Evolutionary conservation across 2,888 invertebrate species (phyloP), one percentile per base, ranked within the genome.

Genomic region (Netelia virgata): DNA sequence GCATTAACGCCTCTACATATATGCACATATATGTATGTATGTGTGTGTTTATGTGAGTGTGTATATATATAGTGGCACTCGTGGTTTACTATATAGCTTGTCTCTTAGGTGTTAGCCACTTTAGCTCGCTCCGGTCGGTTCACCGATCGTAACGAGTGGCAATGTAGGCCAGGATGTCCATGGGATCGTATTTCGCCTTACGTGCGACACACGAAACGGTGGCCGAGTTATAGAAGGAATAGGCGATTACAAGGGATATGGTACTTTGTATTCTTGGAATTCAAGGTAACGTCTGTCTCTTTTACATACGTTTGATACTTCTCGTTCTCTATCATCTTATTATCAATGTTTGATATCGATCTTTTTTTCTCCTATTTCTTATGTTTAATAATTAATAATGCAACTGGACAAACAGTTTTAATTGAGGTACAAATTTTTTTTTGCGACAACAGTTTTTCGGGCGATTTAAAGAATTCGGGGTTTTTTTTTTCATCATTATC

Each of bases 161-260:
- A 90, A 93, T 93, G 92, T 93, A 93, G 93, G 92, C 92, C 92
- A 93, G 93, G 91, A 92, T 92, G 92, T 91, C 91, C 90, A 90
- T 89, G 89, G 89, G 90, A 36, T 93, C 92, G 88, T 91, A 93
- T 93, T 93, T 93, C 93, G 91, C 90, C 90, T 90, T 92, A 91
- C 91, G 90, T 86, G 93, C 91, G 92, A 93, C 91, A 93, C 92
- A 91, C 89, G 92, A 93, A 90, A 93, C 93, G 90, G 86, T 75
- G 87, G 76, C 84, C 88, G 87, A 91, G 87, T 90, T 91, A 89
- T 90, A 91, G 90, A 91, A 89, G 89, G 92, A 92, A 93, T 91
- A 92, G 91, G 89, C 91, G 92, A 93, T 92, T 92, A 92, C 89
- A 89, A 88, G 90, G 91, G 92, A 93, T 92, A 92, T 59, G 20